A percentile compares a stretch with the other conserved stretches of the same genome.
These are phyloP conservation scores for Melospiza georgiana DNA, from an alignment of 2,113 vertebrate genomes.

Conservation along the genomic window DNA sequence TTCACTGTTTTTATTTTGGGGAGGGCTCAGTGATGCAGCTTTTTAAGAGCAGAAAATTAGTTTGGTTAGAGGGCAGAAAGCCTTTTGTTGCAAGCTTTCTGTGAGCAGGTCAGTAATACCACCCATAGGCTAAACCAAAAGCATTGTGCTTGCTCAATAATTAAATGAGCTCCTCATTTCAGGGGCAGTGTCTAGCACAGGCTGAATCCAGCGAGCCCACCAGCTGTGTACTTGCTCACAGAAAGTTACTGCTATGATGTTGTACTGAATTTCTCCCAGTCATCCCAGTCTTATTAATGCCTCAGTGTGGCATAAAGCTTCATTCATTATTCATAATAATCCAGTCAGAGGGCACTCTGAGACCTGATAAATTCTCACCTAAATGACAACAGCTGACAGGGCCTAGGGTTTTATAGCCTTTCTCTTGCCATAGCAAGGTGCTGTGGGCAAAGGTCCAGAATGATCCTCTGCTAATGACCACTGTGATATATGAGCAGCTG, in stretches of 20 bases:
- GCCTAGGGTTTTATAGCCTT: slow-evolving; percentile 87
- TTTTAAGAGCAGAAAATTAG: background rate
- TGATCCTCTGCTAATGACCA: slow-evolving; percentile 89
- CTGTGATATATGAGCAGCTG: slow-evolving; percentile 86
- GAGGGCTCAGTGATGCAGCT: background rate
- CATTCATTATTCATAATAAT: slow-evolving; percentile 98
- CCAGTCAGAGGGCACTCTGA: slow-evolving; percentile 90
- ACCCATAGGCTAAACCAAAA: slow-evolving; percentile 47
- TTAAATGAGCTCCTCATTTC: slow-evolving; percentile 48
- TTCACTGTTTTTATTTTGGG: background rate
- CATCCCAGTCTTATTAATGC: slow-evolving; percentile 92
- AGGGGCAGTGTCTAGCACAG: background rate
- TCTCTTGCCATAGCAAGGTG: slow-evolving; percentile 80
- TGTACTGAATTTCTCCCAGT: slow-evolving; percentile 75
- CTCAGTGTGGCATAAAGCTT: slow-evolving; percentile 85
- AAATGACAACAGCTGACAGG: slow-evolving; percentile 98
- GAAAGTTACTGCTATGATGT: slow-evolving; percentile 75
- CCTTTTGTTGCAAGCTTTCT: background rate
- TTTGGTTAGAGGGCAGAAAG: slow-evolving; percentile 12
- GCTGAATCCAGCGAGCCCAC: slow-evolving; percentile 53
- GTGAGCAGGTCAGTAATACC: background rate
- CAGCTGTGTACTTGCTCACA: slow-evolving; percentile 62
- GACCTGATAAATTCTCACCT: slow-evolving; percentile 95
- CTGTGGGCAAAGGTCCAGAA: slow-evolving; percentile 88
- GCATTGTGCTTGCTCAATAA: slow-evolving; percentile 15